Percentiles rank a stretch among this genome's conserved stretches.
Evolutionary conservation across 1,140 invertebrate genomes (phyloP).

Genomic region (Mizuhopecten yessoensis): DNA sequence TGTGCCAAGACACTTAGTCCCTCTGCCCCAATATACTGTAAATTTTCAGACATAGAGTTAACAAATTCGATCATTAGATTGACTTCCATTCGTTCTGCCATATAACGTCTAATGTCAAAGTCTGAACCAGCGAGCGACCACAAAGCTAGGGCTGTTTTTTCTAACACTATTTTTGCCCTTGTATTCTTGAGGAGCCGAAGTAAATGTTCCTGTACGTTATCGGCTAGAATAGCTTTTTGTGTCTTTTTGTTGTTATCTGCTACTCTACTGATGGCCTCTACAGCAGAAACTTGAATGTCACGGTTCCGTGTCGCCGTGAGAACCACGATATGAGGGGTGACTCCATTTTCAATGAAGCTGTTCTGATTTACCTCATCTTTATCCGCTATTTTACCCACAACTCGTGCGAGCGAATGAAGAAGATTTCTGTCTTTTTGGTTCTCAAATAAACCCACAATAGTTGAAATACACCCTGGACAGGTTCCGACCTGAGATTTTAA

Average conservation of each 20-base stretch:
- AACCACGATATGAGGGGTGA: slow-evolving; percentile 72
- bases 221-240: slow-evolving; percentile 75
- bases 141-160: slow-evolving; percentile 81
- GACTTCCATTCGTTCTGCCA: slow-evolving; percentile 81
- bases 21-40: slow-evolving; percentile 82
- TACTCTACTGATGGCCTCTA: slow-evolving; percentile 78
- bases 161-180: slow-evolving; percentile 73
- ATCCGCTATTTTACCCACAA: slow-evolving; percentile 73
- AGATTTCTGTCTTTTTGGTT: slow-evolving; percentile 70
- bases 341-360: slow-evolving; percentile 75
- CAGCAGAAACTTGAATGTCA: slow-evolving; percentile 79
- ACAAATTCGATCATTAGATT: slow-evolving; percentile 80
- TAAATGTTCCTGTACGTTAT: slow-evolving; percentile 76
- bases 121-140: slow-evolving; percentile 82
- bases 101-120: slow-evolving; percentile 77
- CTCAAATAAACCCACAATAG: slow-evolving; percentile 75
- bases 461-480: slow-evolving; percentile 67
- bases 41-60: slow-evolving; percentile 77
- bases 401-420: slow-evolving; percentile 74
- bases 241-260: slow-evolving; percentile 78
- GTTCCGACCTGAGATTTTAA: slow-evolving; percentile 72
- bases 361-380: slow-evolving; percentile 76
- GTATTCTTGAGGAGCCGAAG: slow-evolving; percentile 78
- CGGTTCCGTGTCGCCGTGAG: slow-evolving; percentile 70
- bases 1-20: slow-evolving; percentile 80